Evolutionary conservation across 2,113 vertebrate species (phyloP).

Genomic region (Megalops atlanticus): DNA sequence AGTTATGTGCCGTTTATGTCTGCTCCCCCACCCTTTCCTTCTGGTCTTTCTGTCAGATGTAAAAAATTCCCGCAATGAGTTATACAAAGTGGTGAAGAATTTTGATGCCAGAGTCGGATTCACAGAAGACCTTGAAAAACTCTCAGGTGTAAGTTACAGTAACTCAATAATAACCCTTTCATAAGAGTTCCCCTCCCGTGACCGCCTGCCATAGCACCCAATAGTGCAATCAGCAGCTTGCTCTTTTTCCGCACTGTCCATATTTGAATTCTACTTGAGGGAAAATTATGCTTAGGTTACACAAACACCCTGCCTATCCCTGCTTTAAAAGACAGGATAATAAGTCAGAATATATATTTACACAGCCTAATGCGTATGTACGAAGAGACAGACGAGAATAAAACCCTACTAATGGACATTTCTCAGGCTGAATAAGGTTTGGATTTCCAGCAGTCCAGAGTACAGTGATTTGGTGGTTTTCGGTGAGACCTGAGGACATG

Average conservation of each 20-base stretch:
- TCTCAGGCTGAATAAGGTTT: neutral
- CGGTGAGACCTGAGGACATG: neutral
- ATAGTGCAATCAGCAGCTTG: conserved; percentile 14
- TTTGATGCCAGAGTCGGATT: conserved; percentile 86
- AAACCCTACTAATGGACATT: conserved; percentile 41
- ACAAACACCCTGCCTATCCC: conserved; percentile 59
- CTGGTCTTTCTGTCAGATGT: conserved; percentile 79
- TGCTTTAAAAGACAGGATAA: conserved; percentile 74
- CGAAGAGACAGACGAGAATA: conserved; percentile 47
- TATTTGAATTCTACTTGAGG: conserved; percentile 62
- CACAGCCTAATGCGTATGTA: conserved; percentile 72
- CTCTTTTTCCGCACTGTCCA: conserved; percentile 45
- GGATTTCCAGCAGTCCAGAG: neutral
- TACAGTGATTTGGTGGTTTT: neutral
- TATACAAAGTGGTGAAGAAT: conserved; percentile 85
- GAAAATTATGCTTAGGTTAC: conserved; percentile 58
- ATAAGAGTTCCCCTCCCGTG: conserved; percentile 26
- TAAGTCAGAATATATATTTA: conserved; percentile 75
- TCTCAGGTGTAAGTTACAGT: conserved; percentile 77
- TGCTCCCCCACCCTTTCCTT: conserved; percentile 36
- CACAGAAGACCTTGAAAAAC: conserved; percentile 81
- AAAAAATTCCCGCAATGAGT: conserved; percentile 81
- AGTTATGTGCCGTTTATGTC: conserved; percentile 54
- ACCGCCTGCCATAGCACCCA: neutral
- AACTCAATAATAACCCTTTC: conserved; percentile 56